phyloP scores from a whole-genome alignment of 2,888 invertebrate genomes.

The Resseliella maxima region DNA sequence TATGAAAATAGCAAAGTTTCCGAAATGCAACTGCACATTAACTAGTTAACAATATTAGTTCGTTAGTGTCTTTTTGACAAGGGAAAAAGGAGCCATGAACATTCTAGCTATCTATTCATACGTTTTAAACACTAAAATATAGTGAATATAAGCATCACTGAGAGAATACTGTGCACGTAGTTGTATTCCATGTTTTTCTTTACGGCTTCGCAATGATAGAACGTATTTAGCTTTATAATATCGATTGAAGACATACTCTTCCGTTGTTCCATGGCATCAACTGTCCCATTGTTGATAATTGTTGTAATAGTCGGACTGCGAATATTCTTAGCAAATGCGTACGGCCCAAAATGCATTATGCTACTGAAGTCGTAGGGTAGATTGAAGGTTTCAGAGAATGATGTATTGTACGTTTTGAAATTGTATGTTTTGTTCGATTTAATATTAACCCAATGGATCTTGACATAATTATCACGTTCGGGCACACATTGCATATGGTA shows the following conservation, averaged over 20 bases:
- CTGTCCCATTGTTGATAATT: neutral
- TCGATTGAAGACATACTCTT: conserved; percentile 11
- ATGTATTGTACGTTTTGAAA: conserved; percentile 74
- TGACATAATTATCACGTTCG: conserved; percentile 66
- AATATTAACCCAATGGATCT: conserved; percentile 62
- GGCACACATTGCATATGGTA: conserved; percentile 83
- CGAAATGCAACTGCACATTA: neutral
- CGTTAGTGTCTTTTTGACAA: too few species aligned
- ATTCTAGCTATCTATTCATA: too few species aligned
- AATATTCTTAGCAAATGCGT: conserved; percentile 70
- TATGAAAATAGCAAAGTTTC: neutral
- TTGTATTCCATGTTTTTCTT: neutral
- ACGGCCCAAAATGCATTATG: conserved; percentile 82
- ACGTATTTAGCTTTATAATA: conserved; percentile 8
- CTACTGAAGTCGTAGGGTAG: conserved; percentile 81
- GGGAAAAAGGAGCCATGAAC: too few species aligned
- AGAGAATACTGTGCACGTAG: neutral
- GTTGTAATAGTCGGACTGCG: neutral
- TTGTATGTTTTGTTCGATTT: conserved; percentile 67
- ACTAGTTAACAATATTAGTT: neutral
- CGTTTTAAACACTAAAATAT: conserved; percentile 5
- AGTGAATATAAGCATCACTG: conserved; percentile 34
- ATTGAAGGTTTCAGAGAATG: conserved; percentile 72
- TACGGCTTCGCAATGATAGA: neutral
- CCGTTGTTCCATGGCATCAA: conserved; percentile 10